Base-by-base conservation (phyloP, 2,113 vertebrate species). In the Cyanoderma ruficeps region DNA sequence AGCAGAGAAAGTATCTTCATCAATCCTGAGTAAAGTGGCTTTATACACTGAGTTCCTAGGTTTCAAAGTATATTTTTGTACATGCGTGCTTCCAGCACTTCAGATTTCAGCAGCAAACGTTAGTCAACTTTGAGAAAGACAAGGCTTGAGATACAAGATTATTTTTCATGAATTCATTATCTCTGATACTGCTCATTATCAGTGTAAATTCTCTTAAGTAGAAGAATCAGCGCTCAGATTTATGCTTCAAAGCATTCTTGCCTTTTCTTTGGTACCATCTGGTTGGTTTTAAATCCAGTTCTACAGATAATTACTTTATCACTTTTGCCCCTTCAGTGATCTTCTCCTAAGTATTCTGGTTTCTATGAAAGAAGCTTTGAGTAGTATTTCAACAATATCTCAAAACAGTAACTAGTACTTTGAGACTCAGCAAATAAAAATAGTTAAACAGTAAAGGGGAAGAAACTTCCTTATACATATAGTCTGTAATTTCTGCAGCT, bases 81-180 rank as follows among this genome's bases (percentile, higher is more conserved):
- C 30, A 53, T 14, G 41, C 46, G 67, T 0, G 3, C 74, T 76
- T 82, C 49, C 37, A 89, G 25, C 37, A 70, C 42, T 94, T 82
- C 2, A 8, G 41, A 89, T 91, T 92, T 91, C 49, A 84, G 72
- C 61, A 72, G 72, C 60, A 91, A 78, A 60, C 16, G n/a, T 67
- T 81, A 31, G 13, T 64, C 57, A 64, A 41, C 65, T 63, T 84
- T 79, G 22, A 82, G 72, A 94, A 91, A 75, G 52, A 59, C 20
- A 37, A 60, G 49, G 11, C 33, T 82, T 78, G 49, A 91, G 37
- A 87, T 53, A 76, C 5, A 61, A 77, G 46, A 90, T 47, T 76
- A 79, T 76, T 80, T 85, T 71, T 87, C 44, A 87, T 69, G 5
- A 91, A 78, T 94, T 91, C 85, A 89, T 75, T 92, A 71, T 64